Evolutionary conservation across 1,140 invertebrate species (phyloP), one percentile per base, ranked within the genome.

Genomic region (Bombyx mandarina): DNA sequence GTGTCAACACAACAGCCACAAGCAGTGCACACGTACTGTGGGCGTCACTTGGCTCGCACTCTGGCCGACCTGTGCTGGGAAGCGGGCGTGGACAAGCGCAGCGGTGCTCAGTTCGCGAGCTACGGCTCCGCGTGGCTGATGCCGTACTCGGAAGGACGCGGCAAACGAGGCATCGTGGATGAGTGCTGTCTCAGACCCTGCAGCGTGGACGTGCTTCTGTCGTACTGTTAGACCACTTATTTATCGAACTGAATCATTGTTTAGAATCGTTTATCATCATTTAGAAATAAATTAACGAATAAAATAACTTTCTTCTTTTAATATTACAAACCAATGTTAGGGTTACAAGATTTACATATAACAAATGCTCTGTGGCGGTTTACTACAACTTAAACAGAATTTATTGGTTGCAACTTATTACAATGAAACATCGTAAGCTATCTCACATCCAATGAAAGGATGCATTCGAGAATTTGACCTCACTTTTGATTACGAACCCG

Each of bases 31-130:
- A 22, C 22, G 48, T 49, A 49, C n/a, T 49, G 48, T 6, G 48
- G 48, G 0, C 48, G 48, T 8, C 48, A 12, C 48, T 10, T 49
- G 48, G 48, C 48, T 6, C 48, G 48, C 9, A 49, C 48, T 7
- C 8, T 49, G 48, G 48, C 48, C 9, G n/a, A 7, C 9, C n/a
- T 49, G 9, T 49, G 48, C 22, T 7, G 9, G 9, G 48, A 49
- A 10, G 48, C 12, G 48, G 48, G 48, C 48, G 9, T 49, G 48
- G n/a, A n/a, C n/a, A 49, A 49, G 48, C 48, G 48, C 7, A 35
- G 26, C 26, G 26, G 4, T 5, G 26, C 26, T 35, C 26, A 35
- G 26, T 35, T 3, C 26, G 26, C 26, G 26, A 10, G 48, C 9
- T 49, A 49, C 48, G 48, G 48, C 48, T 3, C 48, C 7, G 9